Evolutionary conservation across 2,113 vertebrate species (phyloP).

Genomic region (Heterotilapia buettikoferi): DNA sequence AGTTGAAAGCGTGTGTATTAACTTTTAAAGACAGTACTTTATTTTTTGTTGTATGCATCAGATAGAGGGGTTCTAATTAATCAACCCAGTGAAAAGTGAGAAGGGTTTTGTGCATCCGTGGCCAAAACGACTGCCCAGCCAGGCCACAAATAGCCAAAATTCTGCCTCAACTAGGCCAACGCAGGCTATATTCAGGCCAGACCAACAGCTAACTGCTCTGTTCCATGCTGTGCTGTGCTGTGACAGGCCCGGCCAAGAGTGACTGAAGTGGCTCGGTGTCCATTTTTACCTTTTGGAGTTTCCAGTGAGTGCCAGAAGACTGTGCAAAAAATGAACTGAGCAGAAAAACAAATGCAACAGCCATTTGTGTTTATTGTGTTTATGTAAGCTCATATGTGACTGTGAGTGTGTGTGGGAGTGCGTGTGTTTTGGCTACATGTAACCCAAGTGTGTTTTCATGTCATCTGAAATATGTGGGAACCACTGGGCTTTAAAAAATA

Average conservation of each 20-base stretch:
- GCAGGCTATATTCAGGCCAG: conserved; percentile 32
- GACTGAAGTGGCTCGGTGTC: conserved; percentile 8
- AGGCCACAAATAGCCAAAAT: conserved; percentile 37
- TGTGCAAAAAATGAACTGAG: conserved; percentile 37
- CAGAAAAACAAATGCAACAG: conserved; percentile 54
- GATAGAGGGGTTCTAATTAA: not conserved
- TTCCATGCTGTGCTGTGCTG: conserved; percentile 28
- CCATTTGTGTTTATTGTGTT: conserved; percentile 29
- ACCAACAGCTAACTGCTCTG: not conserved
- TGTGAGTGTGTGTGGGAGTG: not conserved
- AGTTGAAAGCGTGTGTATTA: not conserved
- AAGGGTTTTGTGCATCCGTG: not conserved
- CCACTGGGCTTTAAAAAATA: not conserved
- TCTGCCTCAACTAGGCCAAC: conserved; percentile 41
- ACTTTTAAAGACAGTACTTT: conserved; percentile 3
- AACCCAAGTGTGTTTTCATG: not conserved
- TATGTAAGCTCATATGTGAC: not conserved
- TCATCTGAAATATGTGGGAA: not conserved
- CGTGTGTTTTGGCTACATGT: not conserved
- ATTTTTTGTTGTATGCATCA: not conserved
- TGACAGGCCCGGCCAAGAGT: not conserved
- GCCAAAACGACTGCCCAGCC: conserved; percentile 14
- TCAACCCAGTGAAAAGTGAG: not conserved
- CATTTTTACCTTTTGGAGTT: conserved; percentile 30
- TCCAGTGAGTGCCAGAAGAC: conserved; percentile 42